Evolutionary conservation across 2,888 invertebrate genomes (phyloP).

Genomic region (Adineta ricciae): DNA sequence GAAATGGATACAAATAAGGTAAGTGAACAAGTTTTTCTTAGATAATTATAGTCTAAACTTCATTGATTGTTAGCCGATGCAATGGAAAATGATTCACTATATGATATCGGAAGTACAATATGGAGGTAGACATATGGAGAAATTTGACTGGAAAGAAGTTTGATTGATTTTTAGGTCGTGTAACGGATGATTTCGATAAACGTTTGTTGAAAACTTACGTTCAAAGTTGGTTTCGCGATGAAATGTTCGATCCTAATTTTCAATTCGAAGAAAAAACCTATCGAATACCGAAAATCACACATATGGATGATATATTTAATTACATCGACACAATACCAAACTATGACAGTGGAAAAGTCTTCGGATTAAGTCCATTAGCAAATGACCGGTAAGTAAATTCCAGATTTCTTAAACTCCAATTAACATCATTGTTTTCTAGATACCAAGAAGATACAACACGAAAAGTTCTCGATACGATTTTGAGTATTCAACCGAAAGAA

Average conservation of each 20-base stretch:
- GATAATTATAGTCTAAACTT: neutral
- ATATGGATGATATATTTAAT: constrained; percentile 45
- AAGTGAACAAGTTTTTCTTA: neutral
- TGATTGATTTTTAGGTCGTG: constrained; percentile 39
- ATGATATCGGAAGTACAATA: constrained; percentile 53
- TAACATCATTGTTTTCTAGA: constrained; percentile 47
- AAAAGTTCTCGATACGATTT: constrained; percentile 64
- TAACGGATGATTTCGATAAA: constrained; percentile 51
- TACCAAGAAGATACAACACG: constrained; percentile 70
- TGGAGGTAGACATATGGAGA: constrained; percentile 40
- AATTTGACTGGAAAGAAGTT: neutral
- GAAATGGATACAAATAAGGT: constrained; percentile 49
- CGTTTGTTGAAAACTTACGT: constrained; percentile 50
- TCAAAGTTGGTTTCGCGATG: constrained; percentile 49
- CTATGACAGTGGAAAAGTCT: constrained; percentile 49
- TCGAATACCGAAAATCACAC: constrained; percentile 45
- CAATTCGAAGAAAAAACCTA: constrained; percentile 47
- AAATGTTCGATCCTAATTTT: constrained; percentile 47
- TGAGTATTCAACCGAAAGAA: constrained; percentile 78
- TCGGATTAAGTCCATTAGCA: constrained; percentile 50
- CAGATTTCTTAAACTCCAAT: neutral
- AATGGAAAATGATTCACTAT: constrained; percentile 49
- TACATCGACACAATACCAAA: constrained; percentile 44
- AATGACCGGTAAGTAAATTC: constrained; percentile 44
- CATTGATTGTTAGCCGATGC: constrained; percentile 43